A percentile compares a stretch with the other conserved stretches of the same genome.
phyloP scores from a whole-genome alignment of 2,888 invertebrate species.

The Lydus trimaculatus region DNA sequence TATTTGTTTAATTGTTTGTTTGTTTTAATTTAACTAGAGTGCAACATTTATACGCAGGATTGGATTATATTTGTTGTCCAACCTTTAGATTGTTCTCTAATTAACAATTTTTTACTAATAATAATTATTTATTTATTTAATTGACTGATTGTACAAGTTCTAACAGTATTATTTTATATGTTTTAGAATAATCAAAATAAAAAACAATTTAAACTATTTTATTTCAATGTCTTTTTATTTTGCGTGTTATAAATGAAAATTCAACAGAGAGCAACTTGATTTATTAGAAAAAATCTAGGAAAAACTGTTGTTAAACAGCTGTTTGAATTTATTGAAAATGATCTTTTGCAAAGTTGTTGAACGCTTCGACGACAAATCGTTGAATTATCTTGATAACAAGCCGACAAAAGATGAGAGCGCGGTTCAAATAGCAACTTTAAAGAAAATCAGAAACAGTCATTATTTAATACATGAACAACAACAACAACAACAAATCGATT shows the following conservation, averaged over 20 bases:
- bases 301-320: slow-evolving; percentile 4
- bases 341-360: slow-evolving; percentile 41
- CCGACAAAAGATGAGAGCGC: slow-evolving; percentile 47
- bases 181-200: neutral
- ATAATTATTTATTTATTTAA: slow-evolving; percentile 17
- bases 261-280: neutral
- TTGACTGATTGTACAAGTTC: slow-evolving; percentile 20
- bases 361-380: slow-evolving; percentile 47
- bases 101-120: slow-evolving; percentile 1
- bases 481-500: neutral
- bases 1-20: slow-evolving; percentile 20
- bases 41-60: slow-evolving; percentile 12
- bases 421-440: slow-evolving; percentile 17
- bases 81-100: neutral
- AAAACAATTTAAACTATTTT: neutral
- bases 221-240: slow-evolving; percentile 9
- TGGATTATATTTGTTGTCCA: neutral
- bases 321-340: slow-evolving; percentile 44
- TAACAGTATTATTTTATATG: slow-evolving; percentile 23
- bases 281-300: neutral
- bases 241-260: neutral
- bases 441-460: neutral
- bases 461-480: neutral
- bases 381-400: slow-evolving; percentile 45
- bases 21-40: neutral